Percentiles rank a stretch among this genome's conserved stretches.
Conservation (phyloP, 2,113 vertebrate genomes). For the Sardina pilchardus region DNA sequence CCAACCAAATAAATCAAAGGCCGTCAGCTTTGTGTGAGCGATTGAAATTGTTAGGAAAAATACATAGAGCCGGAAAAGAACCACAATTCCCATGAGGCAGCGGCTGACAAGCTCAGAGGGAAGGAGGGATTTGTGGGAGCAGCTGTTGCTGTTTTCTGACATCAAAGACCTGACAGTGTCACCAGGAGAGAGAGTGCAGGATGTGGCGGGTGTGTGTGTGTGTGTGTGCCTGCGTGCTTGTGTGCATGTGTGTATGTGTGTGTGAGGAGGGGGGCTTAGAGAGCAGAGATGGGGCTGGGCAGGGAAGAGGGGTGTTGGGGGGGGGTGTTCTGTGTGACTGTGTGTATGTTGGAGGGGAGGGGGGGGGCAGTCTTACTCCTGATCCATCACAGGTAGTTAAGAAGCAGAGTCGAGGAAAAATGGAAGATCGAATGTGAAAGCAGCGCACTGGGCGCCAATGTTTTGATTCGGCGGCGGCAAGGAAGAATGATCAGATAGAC, state of each 20-base stretch:
- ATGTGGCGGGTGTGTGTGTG: background rate
- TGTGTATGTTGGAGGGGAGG: no score
- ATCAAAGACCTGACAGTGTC: slow-evolving; percentile 65
- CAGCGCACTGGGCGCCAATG: background rate
- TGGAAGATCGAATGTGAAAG: background rate
- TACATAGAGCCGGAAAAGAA: slow-evolving; percentile 35
- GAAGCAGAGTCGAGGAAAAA: slow-evolving; percentile 49
- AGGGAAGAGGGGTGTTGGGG: background rate
- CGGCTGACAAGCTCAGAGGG: slow-evolving; percentile 49
- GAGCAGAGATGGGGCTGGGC: background rate
- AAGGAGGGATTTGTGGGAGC: slow-evolving; percentile 58
- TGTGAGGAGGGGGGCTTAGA: background rate
- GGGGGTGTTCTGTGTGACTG: no score
- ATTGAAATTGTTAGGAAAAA: slow-evolving; percentile 39
- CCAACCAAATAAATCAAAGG: slow-evolving; percentile 50
- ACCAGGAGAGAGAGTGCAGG: slow-evolving; percentile 39
- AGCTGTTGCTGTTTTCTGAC: slow-evolving; percentile 67
- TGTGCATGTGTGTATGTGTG: background rate
- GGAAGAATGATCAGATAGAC: slow-evolving; percentile 45
- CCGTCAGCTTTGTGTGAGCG: slow-evolving; percentile 41
- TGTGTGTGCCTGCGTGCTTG: background rate
- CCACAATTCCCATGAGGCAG: slow-evolving; percentile 45
- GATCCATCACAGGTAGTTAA: slow-evolving; percentile 59
- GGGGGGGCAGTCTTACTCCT: slow-evolving; percentile 33
- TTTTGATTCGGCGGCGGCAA: slow-evolving; percentile 17